Conservation (phyloP, 2,888 invertebrate species). For the Polyploca ridens region DNA sequence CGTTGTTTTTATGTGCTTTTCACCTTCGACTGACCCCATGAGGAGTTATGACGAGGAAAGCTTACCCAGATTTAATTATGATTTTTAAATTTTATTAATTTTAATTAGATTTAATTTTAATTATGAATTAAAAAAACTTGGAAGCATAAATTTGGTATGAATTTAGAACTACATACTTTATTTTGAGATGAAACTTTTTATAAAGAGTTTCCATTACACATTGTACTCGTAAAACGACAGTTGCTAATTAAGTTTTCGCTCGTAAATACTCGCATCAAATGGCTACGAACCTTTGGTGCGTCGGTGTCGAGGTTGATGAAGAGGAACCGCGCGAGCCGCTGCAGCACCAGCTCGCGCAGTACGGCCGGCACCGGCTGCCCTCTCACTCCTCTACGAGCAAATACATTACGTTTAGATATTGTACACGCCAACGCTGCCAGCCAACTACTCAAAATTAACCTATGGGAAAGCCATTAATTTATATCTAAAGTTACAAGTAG, state of each 20-base stretch:
- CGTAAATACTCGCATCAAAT: conserved; percentile 17
- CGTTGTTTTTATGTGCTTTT: too few relatives aligned
- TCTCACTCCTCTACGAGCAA: conserved; percentile 88
- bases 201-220: too few relatives aligned
- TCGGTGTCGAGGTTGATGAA: conserved; percentile 88
- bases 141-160: too few relatives aligned
- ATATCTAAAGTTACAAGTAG: neutral
- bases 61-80: too few relatives aligned
- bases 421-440: neutral
- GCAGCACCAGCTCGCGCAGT: conserved; percentile 88
- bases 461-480: conserved; percentile 1
- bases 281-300: conserved; percentile 68
- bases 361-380: conserved; percentile 91
- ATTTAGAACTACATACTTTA: too few relatives aligned
- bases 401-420: conserved; percentile 62
- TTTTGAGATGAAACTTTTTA: too few relatives aligned
- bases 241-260: neutral
- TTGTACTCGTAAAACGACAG: too few relatives aligned
- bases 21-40: too few relatives aligned
- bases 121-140: too few relatives aligned
- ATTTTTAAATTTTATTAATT: too few relatives aligned
- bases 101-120: too few relatives aligned
- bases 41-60: too few relatives aligned
- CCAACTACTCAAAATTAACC: neutral
- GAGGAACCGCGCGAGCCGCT: conserved; percentile 89